Conservation (phyloP, 2,113 vertebrate genomes). For the Nestor notabilis region DNA sequence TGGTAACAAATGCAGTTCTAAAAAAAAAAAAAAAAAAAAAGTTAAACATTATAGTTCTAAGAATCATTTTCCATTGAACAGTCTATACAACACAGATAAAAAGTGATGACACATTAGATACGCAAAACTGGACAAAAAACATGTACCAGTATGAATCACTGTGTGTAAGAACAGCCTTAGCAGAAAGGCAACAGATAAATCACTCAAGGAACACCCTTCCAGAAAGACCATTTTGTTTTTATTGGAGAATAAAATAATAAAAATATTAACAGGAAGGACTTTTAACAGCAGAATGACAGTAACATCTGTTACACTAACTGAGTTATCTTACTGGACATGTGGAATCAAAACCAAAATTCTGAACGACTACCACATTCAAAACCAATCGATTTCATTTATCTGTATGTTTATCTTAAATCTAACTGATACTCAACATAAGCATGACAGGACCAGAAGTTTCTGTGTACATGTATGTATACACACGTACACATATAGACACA, state of each 20-base stretch:
- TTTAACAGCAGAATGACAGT: background rate
- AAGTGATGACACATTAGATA: background rate
- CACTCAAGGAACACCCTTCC: background rate
- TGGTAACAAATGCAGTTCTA: background rate
- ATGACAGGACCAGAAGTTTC: background rate
- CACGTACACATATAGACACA: fast-evolving
- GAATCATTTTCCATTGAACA: background rate
- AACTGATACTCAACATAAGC: background rate
- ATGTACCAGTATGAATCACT: background rate
- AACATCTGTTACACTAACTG: background rate
- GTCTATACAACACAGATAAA: background rate
- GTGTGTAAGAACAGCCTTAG: background rate
- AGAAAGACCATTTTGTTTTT: background rate
- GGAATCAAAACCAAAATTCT: background rate
- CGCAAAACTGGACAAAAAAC: background rate
- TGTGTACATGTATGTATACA: background rate
- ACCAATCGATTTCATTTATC: background rate
- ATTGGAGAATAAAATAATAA: background rate
- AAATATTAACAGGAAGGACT: conserved; percentile 14
- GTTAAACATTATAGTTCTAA: background rate
- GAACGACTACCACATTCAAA: background rate
- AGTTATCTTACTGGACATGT: background rate
- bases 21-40: background rate
- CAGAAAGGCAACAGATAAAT: background rate
- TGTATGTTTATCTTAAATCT: background rate